Percentiles rank a stretch among this genome's conserved stretches.
Conservation (phyloP, 2,797 vertebrate genomes). For the Leuciscus waleckii region DNA sequence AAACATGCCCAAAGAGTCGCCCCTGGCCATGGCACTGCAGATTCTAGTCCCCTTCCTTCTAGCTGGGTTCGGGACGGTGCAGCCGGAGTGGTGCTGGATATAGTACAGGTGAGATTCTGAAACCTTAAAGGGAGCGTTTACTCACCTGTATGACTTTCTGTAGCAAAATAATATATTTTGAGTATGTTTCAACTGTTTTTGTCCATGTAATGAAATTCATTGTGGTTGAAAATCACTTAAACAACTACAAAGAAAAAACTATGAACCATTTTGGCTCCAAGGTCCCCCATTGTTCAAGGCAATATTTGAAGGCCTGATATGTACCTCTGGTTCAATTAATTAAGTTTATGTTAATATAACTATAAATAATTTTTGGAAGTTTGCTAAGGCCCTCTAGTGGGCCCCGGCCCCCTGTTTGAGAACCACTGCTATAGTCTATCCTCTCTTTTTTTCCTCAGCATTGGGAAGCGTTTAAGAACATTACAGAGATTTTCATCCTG, state of each 20-base stretch:
- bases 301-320: not conserved
- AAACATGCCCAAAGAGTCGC: conserved; percentile 91
- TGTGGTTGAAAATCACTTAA: not conserved
- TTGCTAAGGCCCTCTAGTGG: not conserved
- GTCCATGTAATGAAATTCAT: not conserved
- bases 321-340: not conserved
- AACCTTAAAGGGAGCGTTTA: not conserved
- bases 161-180: not conserved
- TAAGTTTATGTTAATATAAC: not conserved
- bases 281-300: not conserved
- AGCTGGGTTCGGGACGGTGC: conserved; percentile 95
- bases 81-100: conserved; percentile 95
- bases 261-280: not conserved
- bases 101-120: conserved; percentile 86
- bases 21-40: conserved; percentile 89
- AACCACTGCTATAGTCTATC: not conserved
- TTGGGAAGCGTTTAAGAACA: conserved; percentile 94
- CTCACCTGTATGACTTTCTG: not conserved
- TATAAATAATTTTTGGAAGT: not conserved
- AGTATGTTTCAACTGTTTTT: not conserved
- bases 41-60: conserved; percentile 93
- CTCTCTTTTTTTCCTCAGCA: conserved; percentile 79
- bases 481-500: conserved; percentile 98
- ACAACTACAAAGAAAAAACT: not conserved
- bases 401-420: not conserved